Evolutionary conservation across 30 jellyfish, hydroid and myxozoan genomes (phyloP), one percentile per base, ranked within the genome.

Genomic region (Nemopilema nomurai): DNA sequence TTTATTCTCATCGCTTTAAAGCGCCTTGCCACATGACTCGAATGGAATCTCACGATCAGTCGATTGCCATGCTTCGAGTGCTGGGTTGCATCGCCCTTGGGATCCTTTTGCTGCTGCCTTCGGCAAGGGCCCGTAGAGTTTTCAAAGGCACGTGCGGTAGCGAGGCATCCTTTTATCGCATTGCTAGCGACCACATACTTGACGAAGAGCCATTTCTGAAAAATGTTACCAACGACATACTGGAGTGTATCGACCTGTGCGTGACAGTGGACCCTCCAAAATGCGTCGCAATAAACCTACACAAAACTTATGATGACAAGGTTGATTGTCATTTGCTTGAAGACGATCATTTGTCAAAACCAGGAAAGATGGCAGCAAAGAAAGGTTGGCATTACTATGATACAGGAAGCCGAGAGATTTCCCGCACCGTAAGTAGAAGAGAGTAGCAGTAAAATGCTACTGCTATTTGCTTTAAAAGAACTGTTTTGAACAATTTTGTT

Each of bases 321-420:
- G 49, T 66, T 16, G 89, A 80, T 31, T 80, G 89, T 23, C 89
- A 80, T 67, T 29, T 41, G 57, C 62, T 80, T 1, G 65, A 67
- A 66, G 81, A 80, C 49, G 89, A 80, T 51, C 89, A 80, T 24
- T 8, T 66, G 51, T 80, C 89, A 41, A 80, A 80, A 28, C 89
- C 81, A 23, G 65, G 27, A 26, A 80, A 64, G 65, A 18, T 66
- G 53, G 25, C 19, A 17, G 28, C 74, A n/a, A 80, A 80, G 24
- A 32, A 80, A 62, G 89, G 81, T 8, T 80, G 89, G 89, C 64
- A 28, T 31, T 66, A 63, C 32, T 80, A 80, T 49, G 78, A 62
- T 20, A 80, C 89, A 1, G 89, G 89, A 19, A 64, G 80, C 57
- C 28, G 20, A 32, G 89, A 80, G 7, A 65, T 67, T 16, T 80